Conservation (phyloP, 2,113 vertebrate species). For the Prunella fulvescens region DNA sequence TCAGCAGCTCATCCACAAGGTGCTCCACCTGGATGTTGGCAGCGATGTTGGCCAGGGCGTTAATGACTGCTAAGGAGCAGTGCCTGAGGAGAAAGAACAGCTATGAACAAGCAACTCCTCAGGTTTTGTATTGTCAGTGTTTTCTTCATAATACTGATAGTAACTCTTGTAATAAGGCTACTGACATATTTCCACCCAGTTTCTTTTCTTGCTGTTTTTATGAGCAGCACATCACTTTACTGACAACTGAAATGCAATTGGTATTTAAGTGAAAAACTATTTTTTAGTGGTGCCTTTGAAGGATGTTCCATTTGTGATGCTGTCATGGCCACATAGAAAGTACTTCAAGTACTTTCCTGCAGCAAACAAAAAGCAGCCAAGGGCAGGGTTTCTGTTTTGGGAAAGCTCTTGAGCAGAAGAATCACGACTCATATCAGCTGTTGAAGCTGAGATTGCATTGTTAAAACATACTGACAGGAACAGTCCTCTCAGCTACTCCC, state of each 20-base stretch:
- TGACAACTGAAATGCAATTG: neutral
- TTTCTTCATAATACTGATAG: neutral
- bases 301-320: neutral
- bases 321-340: neutral
- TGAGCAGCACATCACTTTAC: neutral
- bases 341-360: neutral
- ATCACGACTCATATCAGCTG: neutral
- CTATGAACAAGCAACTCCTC: neutral
- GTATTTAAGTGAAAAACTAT: neutral
- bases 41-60: slow-evolving; percentile 93
- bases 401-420: neutral
- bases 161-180: neutral
- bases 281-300: neutral
- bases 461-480: neutral
- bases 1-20: slow-evolving; percentile 91
- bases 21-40: slow-evolving; percentile 94
- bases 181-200: neutral
- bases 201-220: neutral
- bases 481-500: neutral
- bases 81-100: slow-evolving; percentile 74
- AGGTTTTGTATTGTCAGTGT: neutral
- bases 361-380: neutral
- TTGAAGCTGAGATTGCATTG: neutral
- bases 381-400: neutral
- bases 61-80: slow-evolving; percentile 95